Conservation (phyloP, 2,888 invertebrate species). For the Xanthorhoe spadicearia region DNA sequence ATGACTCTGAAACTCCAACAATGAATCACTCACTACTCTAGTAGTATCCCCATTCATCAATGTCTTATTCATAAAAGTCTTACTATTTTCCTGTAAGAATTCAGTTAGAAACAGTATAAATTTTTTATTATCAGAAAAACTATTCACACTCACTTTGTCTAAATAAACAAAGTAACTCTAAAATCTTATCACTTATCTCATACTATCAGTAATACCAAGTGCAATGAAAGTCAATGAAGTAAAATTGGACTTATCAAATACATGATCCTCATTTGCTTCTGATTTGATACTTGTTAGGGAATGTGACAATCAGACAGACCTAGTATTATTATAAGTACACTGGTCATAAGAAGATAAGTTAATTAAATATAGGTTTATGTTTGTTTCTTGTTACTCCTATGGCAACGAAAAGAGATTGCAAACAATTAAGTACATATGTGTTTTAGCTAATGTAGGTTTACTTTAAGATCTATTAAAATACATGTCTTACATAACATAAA, state of each 20-base stretch:
- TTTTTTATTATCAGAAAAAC: background rate
- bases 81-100: slow-evolving; percentile 17
- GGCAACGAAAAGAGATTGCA: too few species aligned
- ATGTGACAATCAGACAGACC: too few species aligned
- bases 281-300: too few species aligned
- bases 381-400: too few species aligned
- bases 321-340: too few species aligned
- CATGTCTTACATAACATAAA: too few species aligned
- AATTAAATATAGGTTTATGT: too few species aligned
- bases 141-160: slow-evolving; percentile 8
- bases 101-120: background rate
- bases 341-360: too few species aligned
- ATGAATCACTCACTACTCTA: slow-evolving; percentile 14
- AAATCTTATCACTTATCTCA: slow-evolving; percentile 39
- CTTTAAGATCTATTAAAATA: too few species aligned
- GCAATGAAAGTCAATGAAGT: slow-evolving; percentile 35
- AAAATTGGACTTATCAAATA: background rate
- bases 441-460: too few species aligned
- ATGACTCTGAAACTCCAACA: slow-evolving; percentile 44
- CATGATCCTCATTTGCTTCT: too few species aligned
- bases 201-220: slow-evolving; percentile 33
- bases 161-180: slow-evolving; percentile 40
- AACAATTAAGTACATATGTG: too few species aligned
- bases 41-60: slow-evolving; percentile 15
- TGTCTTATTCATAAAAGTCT: slow-evolving; percentile 5